Conservation (phyloP, 64 coral and sea anemone genomes). For the Actinia tenebrosa region DNA sequence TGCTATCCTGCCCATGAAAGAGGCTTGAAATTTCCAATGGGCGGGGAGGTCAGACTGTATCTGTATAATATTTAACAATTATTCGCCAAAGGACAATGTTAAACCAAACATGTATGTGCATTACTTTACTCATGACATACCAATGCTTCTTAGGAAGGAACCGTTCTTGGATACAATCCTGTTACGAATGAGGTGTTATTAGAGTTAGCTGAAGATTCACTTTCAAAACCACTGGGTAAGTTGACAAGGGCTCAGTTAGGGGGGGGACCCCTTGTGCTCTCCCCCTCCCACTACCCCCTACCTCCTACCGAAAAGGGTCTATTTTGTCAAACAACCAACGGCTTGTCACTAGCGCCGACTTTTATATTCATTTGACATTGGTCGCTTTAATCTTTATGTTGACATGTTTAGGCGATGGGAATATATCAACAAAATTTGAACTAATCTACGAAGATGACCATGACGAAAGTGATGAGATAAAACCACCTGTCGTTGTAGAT, state of each 20-base stretch:
- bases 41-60: no score
- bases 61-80: no score
- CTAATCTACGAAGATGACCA: neutral
- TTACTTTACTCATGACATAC: neutral
- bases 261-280: no score
- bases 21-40: no score
- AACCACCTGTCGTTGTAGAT: neutral
- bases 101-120: neutral
- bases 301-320: no score
- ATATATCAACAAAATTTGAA: conserved; percentile 16
- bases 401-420: conserved; percentile 16
- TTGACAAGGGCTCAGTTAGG: neutral
- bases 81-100: neutral
- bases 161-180: conserved; percentile 1
- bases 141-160: neutral
- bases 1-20: no score
- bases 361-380: neutral
- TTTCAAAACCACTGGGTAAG: conserved; percentile 9
- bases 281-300: no score
- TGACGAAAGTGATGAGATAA: neutral
- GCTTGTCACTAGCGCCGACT: neutral
- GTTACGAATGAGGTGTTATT: neutral
- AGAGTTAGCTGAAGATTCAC: neutral
- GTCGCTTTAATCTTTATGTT: neutral
- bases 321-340: no score